Evolutionary conservation across 2,888 invertebrate genomes (phyloP), one percentile per base, ranked within the genome.

Genomic region (Polietes domitor): DNA sequence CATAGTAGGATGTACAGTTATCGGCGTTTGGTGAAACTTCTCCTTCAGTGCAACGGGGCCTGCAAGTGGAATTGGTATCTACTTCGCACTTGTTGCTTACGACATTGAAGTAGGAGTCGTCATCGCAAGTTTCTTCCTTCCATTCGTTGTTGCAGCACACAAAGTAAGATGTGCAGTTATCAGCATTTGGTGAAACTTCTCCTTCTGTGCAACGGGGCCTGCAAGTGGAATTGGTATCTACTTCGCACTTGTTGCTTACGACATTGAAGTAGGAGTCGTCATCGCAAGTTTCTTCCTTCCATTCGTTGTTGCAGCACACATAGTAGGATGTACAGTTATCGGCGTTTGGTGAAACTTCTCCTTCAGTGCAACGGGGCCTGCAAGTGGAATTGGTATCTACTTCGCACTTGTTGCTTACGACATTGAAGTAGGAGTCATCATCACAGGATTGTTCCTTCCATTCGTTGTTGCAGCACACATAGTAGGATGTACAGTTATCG

Each of bases 391-490:
- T 24, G 0, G 17, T 47, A 61, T 85, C 81, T 32, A 53, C 10
- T 47, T 74, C 55, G 55, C 85, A 85, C 41, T 55, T 12, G 61
- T 47, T 3, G 0, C 15, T 19, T 0, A 72, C 0, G 0, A 0
- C 28, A 71, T 90, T 77, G 17, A 88, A 90, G 26, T 87, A 88
- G 47, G 88, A 87, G 3, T 87, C 89, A 2, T 24, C 63, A 9
- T 50, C 68, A 15, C 82, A 83, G 10, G 53, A 26, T 3, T 65
- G n/a, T 26, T 74, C 5, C 12, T 41, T 17, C n/a, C 70, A 68
- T 19, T 72, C 28, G n/a, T 72, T 75, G 26, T 32, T 70, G 43
- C 65, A 7, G 21, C 85, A 85, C 2, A 74, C n/a, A 58, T 75
- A 80, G 55, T 68, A 85, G 58, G 78, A 17, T 43, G n/a, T 24